Evolutionary conservation across 2,888 invertebrate genomes (phyloP).

Genomic region (Drosophila heteroneura): DNA sequence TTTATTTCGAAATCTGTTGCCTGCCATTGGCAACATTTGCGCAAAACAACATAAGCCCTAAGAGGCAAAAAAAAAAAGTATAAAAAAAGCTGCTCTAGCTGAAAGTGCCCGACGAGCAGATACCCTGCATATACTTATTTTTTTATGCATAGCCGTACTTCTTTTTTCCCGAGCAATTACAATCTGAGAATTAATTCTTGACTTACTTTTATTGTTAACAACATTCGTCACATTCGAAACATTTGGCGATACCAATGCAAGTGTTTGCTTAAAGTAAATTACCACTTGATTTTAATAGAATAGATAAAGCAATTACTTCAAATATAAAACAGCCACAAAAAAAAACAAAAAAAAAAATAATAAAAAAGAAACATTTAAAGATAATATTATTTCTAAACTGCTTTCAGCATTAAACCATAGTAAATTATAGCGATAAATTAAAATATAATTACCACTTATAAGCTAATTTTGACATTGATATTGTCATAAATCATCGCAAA

Average conservation of each 20-base stretch:
- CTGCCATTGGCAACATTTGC: conserved; percentile 19
- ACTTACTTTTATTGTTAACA: neutral
- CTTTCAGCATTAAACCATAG: neutral
- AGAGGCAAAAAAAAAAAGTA: neutral
- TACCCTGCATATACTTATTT: neutral
- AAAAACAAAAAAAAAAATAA: too few relatives aligned
- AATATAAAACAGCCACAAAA: too few relatives aligned
- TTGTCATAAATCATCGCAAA: neutral
- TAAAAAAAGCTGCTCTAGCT: neutral
- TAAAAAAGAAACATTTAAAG: neutral
- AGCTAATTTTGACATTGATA: neutral
- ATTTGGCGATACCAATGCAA: neutral
- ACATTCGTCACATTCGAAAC: neutral
- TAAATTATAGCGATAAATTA: neutral
- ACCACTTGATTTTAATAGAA: too few relatives aligned
- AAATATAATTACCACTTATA: too few relatives aligned
- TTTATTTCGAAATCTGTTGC: conserved; percentile 60
- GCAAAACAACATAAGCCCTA: neutral
- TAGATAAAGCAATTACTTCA: too few relatives aligned
- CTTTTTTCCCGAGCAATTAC: neutral
- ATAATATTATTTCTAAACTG: neutral
- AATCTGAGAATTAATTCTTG: neutral
- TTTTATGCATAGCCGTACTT: neutral
- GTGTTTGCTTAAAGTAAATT: neutral
- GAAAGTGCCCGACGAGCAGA: neutral